Percentiles rank a stretch among this genome's conserved stretches.
phyloP scores from a whole-genome alignment of 1,140 invertebrate genomes.

The Drosophila guanche region DNA sequence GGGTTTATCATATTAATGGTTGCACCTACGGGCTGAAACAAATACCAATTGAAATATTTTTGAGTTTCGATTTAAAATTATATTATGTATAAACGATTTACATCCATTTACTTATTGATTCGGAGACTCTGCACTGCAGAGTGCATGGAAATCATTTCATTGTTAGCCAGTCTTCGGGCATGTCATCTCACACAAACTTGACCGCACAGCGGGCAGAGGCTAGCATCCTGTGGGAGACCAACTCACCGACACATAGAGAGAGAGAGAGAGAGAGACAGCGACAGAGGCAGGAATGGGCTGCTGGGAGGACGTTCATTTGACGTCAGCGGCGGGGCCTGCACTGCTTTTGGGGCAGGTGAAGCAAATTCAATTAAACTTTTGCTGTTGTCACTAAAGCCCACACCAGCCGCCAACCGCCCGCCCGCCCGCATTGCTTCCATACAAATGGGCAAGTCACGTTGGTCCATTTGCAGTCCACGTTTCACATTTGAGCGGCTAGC shows the following conservation, averaged over 20 bases:
- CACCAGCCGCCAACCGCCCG: background rate
- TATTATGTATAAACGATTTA: too few species aligned
- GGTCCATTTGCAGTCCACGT: constrained; percentile 38
- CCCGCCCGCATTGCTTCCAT: constrained; percentile 19
- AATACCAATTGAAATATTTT: too few species aligned
- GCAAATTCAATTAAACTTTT: constrained; percentile 77
- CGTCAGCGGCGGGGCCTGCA: constrained; percentile 22
- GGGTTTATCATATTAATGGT: background rate
- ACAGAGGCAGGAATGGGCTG: background rate
- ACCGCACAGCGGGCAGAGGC: too few species aligned
- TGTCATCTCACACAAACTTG: too few species aligned
- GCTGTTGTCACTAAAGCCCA: constrained; percentile 8
- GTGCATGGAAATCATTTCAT: too few species aligned
- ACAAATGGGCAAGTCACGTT: constrained; percentile 68
- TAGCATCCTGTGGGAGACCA: too few species aligned
- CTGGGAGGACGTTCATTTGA: constrained; percentile 25
- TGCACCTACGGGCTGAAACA: constrained; percentile 5
- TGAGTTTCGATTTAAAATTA: too few species aligned
- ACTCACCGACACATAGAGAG: background rate
- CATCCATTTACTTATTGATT: too few species aligned
- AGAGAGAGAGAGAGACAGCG: too few species aligned
- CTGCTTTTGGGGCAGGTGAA: constrained; percentile 39
- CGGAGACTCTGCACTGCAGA: too few species aligned
- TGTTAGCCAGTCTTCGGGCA: too few species aligned
- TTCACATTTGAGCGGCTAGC: constrained; percentile 43